phyloP scores from a whole-genome alignment of 2,113 vertebrate genomes.

The Chaenogobius annularis region DNA sequence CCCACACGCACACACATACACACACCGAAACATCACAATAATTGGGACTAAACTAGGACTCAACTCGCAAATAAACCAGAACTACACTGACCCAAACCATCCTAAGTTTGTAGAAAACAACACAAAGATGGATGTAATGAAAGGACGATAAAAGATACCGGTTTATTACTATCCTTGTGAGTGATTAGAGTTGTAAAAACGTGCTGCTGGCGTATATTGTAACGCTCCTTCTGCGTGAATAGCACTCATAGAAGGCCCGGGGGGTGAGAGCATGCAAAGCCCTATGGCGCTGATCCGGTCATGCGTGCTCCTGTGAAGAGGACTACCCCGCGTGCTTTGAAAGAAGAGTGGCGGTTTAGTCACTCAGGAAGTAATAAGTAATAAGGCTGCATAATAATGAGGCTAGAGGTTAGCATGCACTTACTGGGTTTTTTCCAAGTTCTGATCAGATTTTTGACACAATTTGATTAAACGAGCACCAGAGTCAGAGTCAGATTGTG shows the following conservation, averaged over 20 bases:
- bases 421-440: background rate
- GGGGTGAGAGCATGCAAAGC: conserved; percentile 30
- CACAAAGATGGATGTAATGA: background rate
- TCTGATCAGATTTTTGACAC: background rate
- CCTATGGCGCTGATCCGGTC: conserved; percentile 34
- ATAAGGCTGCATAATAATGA: background rate
- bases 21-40: too few species aligned
- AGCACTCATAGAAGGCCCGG: conserved; percentile 26
- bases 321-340: background rate
- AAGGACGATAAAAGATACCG: background rate
- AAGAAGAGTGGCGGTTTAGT: background rate
- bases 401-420: background rate
- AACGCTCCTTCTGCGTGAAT: conserved; percentile 41
- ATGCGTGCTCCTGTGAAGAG: conserved; percentile 34
- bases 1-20: too few species aligned
- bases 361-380: background rate
- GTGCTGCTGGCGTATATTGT: background rate
- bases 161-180: background rate
- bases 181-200: background rate
- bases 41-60: too few species aligned
- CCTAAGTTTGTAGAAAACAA: background rate
- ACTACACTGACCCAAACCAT: too few species aligned
- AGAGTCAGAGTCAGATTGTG: too few species aligned
- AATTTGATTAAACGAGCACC: background rate
- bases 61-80: too few species aligned